Percentiles rank a stretch among this genome's conserved stretches.
Evolutionary conservation across 2,888 invertebrate genomes (phyloP).

Genomic region (Baronia brevicornis): DNA sequence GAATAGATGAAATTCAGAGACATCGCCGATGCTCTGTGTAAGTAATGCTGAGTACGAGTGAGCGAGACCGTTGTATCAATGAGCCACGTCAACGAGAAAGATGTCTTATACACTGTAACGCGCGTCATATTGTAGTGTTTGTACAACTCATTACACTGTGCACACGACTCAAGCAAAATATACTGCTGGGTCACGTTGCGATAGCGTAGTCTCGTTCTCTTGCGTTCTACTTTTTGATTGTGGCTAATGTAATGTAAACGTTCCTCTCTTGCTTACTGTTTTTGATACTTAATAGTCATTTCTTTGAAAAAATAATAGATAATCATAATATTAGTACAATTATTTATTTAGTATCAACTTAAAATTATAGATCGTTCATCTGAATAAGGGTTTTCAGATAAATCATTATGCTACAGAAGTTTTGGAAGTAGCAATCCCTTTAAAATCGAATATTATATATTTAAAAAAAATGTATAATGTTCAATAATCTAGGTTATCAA

Average conservation of each 20-base stretch:
- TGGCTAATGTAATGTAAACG: slow-evolving; percentile 6
- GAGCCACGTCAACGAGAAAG: slow-evolving; percentile 23
- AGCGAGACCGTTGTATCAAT: slow-evolving; percentile 26
- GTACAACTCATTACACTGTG: slow-evolving; percentile 39
- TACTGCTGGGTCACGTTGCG: slow-evolving; percentile 41
- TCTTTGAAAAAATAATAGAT: no score
- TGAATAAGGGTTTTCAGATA: no score
- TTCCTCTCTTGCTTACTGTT: no score
- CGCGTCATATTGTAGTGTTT: slow-evolving; percentile 23
- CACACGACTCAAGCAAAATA: slow-evolving; percentile 27
- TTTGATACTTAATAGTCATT: no score
- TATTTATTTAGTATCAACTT: no score
- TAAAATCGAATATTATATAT: no score
- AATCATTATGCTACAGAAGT: no score
- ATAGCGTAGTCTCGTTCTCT: slow-evolving; percentile 54
- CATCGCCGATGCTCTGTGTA: slow-evolving; percentile 15
- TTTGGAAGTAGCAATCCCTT: no score
- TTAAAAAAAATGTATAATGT: no score
- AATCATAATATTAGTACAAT: no score
- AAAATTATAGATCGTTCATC: no score
- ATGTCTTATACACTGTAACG: slow-evolving; percentile 15
- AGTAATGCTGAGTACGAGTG: slow-evolving; percentile 18
- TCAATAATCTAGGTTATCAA: slow-evolving; percentile 19
- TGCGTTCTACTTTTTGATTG: slow-evolving; percentile 64
- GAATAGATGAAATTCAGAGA: slow-evolving; percentile 33